These are phyloP conservation scores for Melipona bicolor DNA, from an alignment of 2,888 invertebrate species.

Conservation along the genomic window DNA sequence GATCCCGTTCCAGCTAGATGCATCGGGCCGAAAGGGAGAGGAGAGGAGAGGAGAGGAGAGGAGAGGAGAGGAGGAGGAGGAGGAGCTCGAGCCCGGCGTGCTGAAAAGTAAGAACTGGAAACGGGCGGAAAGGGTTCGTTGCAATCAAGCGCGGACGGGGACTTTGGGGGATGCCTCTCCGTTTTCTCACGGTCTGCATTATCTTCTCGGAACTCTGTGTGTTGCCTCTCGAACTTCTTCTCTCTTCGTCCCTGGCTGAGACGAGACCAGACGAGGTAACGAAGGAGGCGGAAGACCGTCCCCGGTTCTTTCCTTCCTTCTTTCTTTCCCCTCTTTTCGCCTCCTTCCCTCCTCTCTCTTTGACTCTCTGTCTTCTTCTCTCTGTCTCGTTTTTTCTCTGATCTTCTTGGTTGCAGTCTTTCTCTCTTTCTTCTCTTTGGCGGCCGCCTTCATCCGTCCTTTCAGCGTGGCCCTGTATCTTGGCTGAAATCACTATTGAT, in stretches of 20 bases:
- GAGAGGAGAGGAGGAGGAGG: neutral
- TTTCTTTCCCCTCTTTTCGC: neutral
- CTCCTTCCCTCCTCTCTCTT: conserved; percentile 18
- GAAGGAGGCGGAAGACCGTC: conserved; percentile 48
- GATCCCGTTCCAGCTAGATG: conserved; percentile 56
- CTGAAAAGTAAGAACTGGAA: conserved; percentile 65
- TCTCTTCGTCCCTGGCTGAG: conserved; percentile 23
- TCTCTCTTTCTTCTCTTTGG: neutral
- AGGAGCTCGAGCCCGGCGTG: conserved; percentile 41
- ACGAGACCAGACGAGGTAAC: conserved; percentile 56
- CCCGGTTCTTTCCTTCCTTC: conserved; percentile 15
- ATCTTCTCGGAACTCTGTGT: conserved; percentile 56
- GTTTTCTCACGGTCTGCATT: conserved; percentile 70
- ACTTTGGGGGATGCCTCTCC: conserved; percentile 54
- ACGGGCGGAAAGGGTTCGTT: conserved; percentile 60
- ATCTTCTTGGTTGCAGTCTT: neutral
- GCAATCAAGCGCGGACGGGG: conserved; percentile 69
- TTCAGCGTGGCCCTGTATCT: conserved; percentile 45
- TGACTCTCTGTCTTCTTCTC: neutral
- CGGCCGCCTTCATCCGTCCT: conserved; percentile 30
- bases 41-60: neutral
- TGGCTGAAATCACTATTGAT: conserved; percentile 63
- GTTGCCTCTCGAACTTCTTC: conserved; percentile 51
- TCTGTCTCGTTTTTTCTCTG: neutral
- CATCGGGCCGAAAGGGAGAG: conserved; percentile 61